Evolutionary conservation across 37 sponge, comb jelly and placozoan species (phyloP), one percentile per base, ranked within the genome.

Genomic region (Lycopodina hypogea): DNA sequence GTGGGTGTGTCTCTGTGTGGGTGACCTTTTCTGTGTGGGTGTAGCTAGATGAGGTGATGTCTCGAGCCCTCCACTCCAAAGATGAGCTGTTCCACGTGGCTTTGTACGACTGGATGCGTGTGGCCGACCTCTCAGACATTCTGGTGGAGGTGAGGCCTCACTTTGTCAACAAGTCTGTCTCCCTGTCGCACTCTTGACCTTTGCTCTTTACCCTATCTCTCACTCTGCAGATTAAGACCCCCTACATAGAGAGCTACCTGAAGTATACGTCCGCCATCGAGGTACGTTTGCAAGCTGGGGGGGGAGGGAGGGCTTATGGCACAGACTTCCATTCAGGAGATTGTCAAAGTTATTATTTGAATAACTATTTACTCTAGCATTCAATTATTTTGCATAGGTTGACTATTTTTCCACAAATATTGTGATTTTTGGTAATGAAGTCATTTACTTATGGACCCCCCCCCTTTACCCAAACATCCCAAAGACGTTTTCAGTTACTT

Each of bases 81-180:
- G 96, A 94, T 42, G 90, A 89, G 58, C 83, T 98, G 74, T 82
- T 98, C 59, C 99, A 98, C 67, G 87, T 93, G 37, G 72, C 83
- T 11, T 76, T 93, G 34, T 98, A 98, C 87, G 81, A 83, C 56
- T 96, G 97, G 94, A 68, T 96, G 76, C 84, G 96, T 50, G 42
- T 78, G 0, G 70, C 51, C 29, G 69, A 79, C 19, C 77, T 89
- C 32, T 45, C 76, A 3, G 94, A 91, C 69, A 75, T 74, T 56
- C 83, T 97, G 34, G 86, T 97, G 32, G 88, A 94, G 81, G 87
- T 96, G 32, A 33, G 86, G 26, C 51, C 26, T 0, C 3, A 30
- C 8, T 36, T 3, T 55, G 23, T 9, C 8, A 33, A 32, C 42
- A 19, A 23, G 36, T 22, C 4, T 22, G 4, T 8, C 30, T 40